These are phyloP conservation scores for Neoaliturus tenellus DNA, from an alignment of 2,888 invertebrate genomes.

Conservation along the genomic window DNA sequence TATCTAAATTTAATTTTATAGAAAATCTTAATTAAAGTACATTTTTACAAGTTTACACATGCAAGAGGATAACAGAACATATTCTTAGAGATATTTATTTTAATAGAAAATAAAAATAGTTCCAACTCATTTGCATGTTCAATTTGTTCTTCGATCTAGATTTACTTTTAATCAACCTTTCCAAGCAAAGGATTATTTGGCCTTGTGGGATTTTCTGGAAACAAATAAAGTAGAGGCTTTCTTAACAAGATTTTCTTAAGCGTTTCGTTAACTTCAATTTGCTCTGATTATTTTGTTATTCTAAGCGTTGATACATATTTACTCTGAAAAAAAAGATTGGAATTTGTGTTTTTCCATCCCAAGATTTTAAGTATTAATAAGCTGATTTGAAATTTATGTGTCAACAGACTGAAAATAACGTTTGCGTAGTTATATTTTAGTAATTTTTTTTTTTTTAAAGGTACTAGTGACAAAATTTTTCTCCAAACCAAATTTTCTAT, in stretches of 20 bases:
- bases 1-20: too few species aligned
- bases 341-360: neutral
- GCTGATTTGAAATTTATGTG: too few species aligned
- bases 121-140: neutral
- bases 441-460: too few species aligned
- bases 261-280: neutral
- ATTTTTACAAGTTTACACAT: too few species aligned
- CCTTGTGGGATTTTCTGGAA: neutral
- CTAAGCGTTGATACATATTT: neutral
- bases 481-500: too few species aligned
- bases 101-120: neutral
- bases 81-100: too few species aligned
- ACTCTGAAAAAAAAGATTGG: too few species aligned
- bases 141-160: neutral
- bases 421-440: too few species aligned
- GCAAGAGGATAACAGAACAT: too few species aligned
- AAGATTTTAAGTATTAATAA: neutral
- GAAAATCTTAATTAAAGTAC: too few species aligned
- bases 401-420: too few species aligned
- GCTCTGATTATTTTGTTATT: neutral
- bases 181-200: neutral
- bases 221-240: neutral
- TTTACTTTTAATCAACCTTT: slow-evolving; percentile 4
- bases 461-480: too few species aligned
- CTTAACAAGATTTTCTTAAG: neutral